Percentiles rank a stretch among this genome's conserved stretches.
Evolutionary conservation across 2,888 invertebrate genomes (phyloP).

Genomic region (Melanchra persicariae): DNA sequence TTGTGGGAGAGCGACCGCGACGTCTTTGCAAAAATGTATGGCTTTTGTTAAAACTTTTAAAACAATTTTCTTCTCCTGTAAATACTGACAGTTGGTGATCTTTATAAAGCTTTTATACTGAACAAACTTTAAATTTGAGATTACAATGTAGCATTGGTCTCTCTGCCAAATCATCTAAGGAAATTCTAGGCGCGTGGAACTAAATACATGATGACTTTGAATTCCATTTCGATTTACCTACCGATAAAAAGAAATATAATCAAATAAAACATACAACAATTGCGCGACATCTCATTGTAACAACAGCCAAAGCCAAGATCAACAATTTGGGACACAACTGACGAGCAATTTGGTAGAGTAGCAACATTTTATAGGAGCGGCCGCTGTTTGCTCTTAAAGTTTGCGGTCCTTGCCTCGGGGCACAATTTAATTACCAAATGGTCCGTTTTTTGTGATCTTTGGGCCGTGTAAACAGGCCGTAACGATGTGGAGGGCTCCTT

Average conservation of each 20-base stretch:
- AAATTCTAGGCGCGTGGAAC: neutral
- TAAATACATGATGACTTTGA: neutral
- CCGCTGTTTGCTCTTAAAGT: constrained; percentile 82
- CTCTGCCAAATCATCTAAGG: neutral
- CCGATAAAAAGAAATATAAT: neutral
- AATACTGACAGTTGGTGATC: neutral
- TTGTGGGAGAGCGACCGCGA: constrained; percentile 18
- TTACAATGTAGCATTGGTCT: neutral
- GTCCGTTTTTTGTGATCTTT: constrained; percentile 84
- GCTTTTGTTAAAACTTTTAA: neutral
- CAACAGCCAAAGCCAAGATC: constrained; percentile 36
- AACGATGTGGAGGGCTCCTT: constrained; percentile 65
- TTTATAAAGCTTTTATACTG: constrained; percentile 7
- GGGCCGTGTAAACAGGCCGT: constrained; percentile 77
- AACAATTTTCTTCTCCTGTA: neutral
- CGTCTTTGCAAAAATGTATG: constrained; percentile 17
- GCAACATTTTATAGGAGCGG: constrained; percentile 65
- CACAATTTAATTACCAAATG: constrained; percentile 88
- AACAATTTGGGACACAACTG: constrained; percentile 67
- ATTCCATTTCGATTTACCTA: neutral
- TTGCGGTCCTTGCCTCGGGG: constrained; percentile 75
- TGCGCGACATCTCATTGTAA: constrained; percentile 11
- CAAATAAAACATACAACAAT: neutral
- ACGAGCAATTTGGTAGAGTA: constrained; percentile 75
- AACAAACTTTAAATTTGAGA: too few relatives aligned